Evolutionary conservation across 2,888 invertebrate genomes (phyloP).

Genomic region (Petrolisthes manimaculis): DNA sequence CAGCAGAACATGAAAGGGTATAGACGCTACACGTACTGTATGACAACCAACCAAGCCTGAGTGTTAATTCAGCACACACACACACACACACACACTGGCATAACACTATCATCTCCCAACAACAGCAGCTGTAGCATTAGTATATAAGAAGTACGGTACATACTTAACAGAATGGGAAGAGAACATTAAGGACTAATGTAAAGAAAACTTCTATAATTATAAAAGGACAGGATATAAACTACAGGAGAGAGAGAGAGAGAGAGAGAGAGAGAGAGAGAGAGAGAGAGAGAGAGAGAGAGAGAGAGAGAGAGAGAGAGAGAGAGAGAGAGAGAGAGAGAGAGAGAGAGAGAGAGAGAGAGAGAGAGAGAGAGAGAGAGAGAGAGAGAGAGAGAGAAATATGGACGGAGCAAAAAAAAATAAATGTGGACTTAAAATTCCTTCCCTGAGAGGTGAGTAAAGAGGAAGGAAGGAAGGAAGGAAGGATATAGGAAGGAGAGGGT

Average conservation of each 20-base stretch:
- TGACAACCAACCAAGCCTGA: too few species aligned
- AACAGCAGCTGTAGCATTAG: too few species aligned
- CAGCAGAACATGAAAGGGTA: too few species aligned
- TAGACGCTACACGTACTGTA: too few species aligned
- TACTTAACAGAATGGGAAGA: too few species aligned
- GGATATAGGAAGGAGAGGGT: too few species aligned
- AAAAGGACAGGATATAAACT: constrained; percentile 9
- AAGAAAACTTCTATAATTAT: too few species aligned
- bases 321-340: constrained; percentile 28
- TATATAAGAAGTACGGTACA: too few species aligned
- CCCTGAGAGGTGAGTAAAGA: neutral
- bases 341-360: neutral
- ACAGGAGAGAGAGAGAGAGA: constrained; percentile 34
- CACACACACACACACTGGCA: neutral
- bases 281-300: too few species aligned
- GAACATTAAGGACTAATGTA: too few species aligned
- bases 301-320: constrained; percentile 26
- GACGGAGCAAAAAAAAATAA: constrained; percentile 27
- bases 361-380: constrained; percentile 21
- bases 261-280: neutral
- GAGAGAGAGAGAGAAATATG: constrained; percentile 23
- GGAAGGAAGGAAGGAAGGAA: constrained; percentile 9
- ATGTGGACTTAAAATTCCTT: constrained; percentile 39
- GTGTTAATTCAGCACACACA: neutral
- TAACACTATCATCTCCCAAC: too few species aligned